Percentiles rank a stretch among this genome's conserved stretches.
Evolutionary conservation across 2,888 invertebrate species (phyloP).

Genomic region (Idaea biselata): DNA sequence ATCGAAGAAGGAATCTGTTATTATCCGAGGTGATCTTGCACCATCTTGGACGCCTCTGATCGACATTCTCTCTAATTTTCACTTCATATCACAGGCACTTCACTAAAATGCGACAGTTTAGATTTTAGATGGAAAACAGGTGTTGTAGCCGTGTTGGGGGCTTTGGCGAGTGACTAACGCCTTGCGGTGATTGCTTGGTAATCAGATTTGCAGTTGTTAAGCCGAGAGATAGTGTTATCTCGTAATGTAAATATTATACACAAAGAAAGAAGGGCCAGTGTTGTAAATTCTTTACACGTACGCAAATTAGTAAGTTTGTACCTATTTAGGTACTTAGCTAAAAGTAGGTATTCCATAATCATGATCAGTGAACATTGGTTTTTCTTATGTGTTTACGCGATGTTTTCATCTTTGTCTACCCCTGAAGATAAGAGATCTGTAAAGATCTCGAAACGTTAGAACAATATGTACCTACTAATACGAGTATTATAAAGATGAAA

Average conservation of each 20-base stretch:
- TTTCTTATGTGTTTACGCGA: too few species aligned
- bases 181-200: constrained; percentile 5
- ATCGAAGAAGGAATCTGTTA: constrained; percentile 73
- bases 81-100: not conserved
- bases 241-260: not conserved
- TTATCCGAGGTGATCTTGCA: constrained; percentile 62
- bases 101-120: constrained; percentile 5
- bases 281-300: too few species aligned
- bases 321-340: too few species aligned
- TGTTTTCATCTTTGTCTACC: too few species aligned
- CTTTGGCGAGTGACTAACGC: constrained; percentile 4
- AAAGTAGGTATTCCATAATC: too few species aligned
- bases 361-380: too few species aligned
- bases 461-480: too few species aligned
- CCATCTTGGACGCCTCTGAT: constrained; percentile 72
- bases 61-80: constrained; percentile 48
- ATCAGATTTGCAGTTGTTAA: constrained; percentile 24
- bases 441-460: too few species aligned
- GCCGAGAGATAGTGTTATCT: constrained; percentile 15
- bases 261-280: too few species aligned
- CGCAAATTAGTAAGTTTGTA: too few species aligned
- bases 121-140: not conserved
- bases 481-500: not conserved
- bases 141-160: not conserved
- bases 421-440: too few species aligned